Conservation (phyloP, 1,140 invertebrate genomes). For the Thaumatotibia leucotreta region DNA sequence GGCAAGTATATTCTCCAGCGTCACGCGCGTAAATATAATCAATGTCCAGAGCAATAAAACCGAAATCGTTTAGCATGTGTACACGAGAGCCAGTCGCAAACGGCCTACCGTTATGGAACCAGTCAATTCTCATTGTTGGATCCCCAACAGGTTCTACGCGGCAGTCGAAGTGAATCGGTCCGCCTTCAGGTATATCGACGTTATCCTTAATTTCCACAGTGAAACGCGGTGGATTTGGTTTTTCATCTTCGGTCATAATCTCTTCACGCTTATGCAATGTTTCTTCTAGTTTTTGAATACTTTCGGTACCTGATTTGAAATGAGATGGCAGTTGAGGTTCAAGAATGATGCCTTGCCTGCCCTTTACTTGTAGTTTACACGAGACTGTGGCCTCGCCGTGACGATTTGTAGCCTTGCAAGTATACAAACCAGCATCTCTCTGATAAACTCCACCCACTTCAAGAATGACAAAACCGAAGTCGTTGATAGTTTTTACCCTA, state of each 20-base stretch:
- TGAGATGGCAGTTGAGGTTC: conserved; percentile 93
- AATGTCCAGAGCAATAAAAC: conserved; percentile 95
- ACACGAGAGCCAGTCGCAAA: conserved; percentile 93
- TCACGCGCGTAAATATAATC: conserved; percentile 92
- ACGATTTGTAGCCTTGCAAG: conserved; percentile 93
- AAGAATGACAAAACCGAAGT: conserved; percentile 95
- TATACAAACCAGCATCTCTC: conserved; percentile 92
- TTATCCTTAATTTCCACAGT: conserved; percentile 90
- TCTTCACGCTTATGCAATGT: conserved; percentile 92
- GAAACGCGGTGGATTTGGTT: conserved; percentile 90
- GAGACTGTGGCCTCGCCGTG: conserved; percentile 93
- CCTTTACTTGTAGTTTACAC: conserved; percentile 89
- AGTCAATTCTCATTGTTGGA: conserved; percentile 93
- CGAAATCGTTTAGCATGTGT: conserved; percentile 95
- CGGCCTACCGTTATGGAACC: conserved; percentile 94
- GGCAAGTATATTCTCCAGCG: conserved; percentile 90
- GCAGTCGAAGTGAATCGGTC: conserved; percentile 93
- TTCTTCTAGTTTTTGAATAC: conserved; percentile 93
- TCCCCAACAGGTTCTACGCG: conserved; percentile 92
- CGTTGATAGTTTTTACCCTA: conserved; percentile 93
- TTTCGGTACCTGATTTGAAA: conserved; percentile 91
- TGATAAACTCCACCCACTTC: conserved; percentile 93
- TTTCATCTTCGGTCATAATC: conserved; percentile 87
- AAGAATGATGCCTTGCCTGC: conserved; percentile 90
- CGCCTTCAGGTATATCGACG: conserved; percentile 90